Evolutionary conservation across 2,797 vertebrate genomes (phyloP).

Genomic region (Sebastes paucispinis): DNA sequence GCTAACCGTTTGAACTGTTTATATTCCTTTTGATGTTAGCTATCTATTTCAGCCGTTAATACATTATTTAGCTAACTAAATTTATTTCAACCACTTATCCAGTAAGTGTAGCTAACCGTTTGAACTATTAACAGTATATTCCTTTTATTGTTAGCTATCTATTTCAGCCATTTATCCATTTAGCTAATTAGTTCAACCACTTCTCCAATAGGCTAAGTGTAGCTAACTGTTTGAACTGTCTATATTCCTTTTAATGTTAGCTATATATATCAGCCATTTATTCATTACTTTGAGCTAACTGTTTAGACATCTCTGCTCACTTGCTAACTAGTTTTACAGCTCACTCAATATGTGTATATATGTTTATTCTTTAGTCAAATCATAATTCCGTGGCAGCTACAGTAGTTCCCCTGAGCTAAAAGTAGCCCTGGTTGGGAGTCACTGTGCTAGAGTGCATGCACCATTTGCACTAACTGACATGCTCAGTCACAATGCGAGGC

Average conservation of each 20-base stretch:
- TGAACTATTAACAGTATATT: background rate
- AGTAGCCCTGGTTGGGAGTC: background rate
- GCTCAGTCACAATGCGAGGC: background rate
- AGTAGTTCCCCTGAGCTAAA: background rate
- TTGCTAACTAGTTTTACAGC: background rate
- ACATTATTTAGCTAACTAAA: background rate
- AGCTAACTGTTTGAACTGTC: background rate
- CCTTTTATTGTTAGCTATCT: background rate
- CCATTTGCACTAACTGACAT: constrained; percentile 1
- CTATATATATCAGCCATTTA: background rate
- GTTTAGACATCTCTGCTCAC: background rate
- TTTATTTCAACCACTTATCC: background rate
- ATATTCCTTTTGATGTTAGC: too few species aligned
- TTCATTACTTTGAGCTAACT: too few species aligned
- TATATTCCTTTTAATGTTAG: background rate
- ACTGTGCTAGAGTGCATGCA: background rate
- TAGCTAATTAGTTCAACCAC: background rate
- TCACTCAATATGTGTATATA: background rate
- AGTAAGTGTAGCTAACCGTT: background rate
- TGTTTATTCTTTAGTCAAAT: background rate
- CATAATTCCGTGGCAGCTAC: background rate
- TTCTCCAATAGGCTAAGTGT: background rate
- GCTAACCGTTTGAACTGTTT: background rate
- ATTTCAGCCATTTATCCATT: background rate
- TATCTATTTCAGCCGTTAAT: too few species aligned